Conservation (phyloP, 2,888 invertebrate species). For the Tricholauxania praeusta region DNA sequence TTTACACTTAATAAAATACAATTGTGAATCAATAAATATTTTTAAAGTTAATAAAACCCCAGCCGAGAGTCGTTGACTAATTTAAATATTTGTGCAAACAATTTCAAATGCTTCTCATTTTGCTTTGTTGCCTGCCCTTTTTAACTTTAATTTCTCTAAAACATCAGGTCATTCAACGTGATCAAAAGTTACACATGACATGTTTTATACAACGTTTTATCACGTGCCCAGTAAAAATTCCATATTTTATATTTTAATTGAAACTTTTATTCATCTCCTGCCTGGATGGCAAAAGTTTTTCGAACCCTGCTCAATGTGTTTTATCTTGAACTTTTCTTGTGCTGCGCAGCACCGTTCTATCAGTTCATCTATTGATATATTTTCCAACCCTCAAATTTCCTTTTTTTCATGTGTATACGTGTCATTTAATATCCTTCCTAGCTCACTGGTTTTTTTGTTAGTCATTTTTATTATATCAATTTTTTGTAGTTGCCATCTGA, state of each 20-base stretch:
- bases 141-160: background rate
- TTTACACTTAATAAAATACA: background rate
- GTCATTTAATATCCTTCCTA: too few species aligned
- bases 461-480: too few species aligned
- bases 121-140: too few species aligned
- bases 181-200: background rate
- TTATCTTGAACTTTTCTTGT: background rate
- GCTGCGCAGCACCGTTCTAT: background rate
- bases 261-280: background rate
- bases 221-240: background rate
- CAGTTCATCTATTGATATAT: background rate
- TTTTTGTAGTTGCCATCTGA: too few species aligned
- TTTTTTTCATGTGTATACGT: too few species aligned
- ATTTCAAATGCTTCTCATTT: background rate
- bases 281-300: background rate
- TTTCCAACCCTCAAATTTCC: slow-evolving; percentile 2
- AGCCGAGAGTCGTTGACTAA: background rate
- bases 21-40: slow-evolving; percentile 8
- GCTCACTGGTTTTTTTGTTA: too few species aligned
- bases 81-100: background rate
- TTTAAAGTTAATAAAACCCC: background rate
- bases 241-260: slow-evolving; percentile 1
- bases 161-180: background rate
- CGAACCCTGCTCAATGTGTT: slow-evolving; percentile 6
- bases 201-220: background rate